Percentiles rank a stretch among this genome's conserved stretches.
phyloP scores from a whole-genome alignment of 2,888 invertebrate genomes.

The Helobdella robusta region DNA sequence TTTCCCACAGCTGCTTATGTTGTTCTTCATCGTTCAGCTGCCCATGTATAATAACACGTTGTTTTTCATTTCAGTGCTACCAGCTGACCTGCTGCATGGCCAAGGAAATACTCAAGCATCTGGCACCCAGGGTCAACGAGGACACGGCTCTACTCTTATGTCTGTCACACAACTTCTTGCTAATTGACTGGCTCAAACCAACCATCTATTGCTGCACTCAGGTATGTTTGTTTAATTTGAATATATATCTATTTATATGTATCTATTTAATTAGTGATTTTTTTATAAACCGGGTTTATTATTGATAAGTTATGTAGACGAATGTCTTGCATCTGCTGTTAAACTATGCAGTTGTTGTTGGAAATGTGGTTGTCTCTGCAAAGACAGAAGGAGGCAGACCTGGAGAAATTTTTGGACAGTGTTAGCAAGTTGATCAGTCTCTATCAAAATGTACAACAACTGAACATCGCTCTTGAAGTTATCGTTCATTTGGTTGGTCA shows the following conservation, averaged over 20 bases:
- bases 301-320: neutral
- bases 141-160: slow-evolving; percentile 39
- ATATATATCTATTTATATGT: too few species aligned
- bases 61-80: slow-evolving; percentile 29
- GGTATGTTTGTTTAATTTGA: too few species aligned
- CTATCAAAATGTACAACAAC: slow-evolving; percentile 28
- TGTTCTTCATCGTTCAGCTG: neutral
- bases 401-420: slow-evolving; percentile 30
- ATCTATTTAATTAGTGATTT: too few species aligned
- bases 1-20: neutral
- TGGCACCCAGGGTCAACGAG: slow-evolving; percentile 29
- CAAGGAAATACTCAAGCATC: slow-evolving; percentile 29
- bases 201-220: slow-evolving; percentile 40
- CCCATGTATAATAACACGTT: too few species aligned
- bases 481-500: slow-evolving; percentile 32
- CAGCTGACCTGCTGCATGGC: slow-evolving; percentile 31
- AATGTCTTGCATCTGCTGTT: neutral
- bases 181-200: slow-evolving; percentile 45
- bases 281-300: neutral
- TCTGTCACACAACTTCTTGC: slow-evolving; percentile 45
- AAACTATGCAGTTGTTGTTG: slow-evolving; percentile 29
- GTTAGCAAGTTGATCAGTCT: slow-evolving; percentile 30
- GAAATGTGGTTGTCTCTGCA: slow-evolving; percentile 30
- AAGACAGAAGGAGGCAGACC: slow-evolving; percentile 27
- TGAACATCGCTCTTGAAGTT: slow-evolving; percentile 28